A percentile compares a stretch with the other conserved stretches of the same genome.
phyloP scores from a whole-genome alignment of 1,140 invertebrate species.

The Cydia splendana region DNA sequence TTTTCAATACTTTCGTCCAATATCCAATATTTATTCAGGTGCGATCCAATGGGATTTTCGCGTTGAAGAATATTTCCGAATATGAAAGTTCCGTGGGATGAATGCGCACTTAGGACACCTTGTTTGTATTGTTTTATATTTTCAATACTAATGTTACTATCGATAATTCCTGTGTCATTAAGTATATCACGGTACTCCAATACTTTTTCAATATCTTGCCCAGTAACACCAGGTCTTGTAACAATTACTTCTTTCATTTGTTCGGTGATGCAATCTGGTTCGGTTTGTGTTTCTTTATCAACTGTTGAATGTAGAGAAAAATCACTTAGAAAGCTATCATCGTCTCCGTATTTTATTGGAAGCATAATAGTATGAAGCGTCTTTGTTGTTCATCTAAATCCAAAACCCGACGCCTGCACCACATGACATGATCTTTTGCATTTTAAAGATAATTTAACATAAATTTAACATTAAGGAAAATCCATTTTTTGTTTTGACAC shows the following conservation, averaged over 20 bases:
- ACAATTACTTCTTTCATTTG: neutral
- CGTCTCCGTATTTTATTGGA: neutral
- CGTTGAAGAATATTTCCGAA: neutral
- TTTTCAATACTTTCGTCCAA: conserved; percentile 1
- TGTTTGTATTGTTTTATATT: neutral
- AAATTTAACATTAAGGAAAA: neutral
- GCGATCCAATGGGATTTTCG: neutral
- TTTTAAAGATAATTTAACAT: neutral
- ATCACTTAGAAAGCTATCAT: neutral
- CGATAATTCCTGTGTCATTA: neutral
- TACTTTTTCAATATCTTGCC: neutral
- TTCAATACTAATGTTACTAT: neutral
- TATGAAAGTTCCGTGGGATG: neutral
- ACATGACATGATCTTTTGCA: neutral
- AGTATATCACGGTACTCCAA: neutral
- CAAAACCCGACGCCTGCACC: neutral
- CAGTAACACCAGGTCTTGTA: neutral
- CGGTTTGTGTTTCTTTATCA: neutral
- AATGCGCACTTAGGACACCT: neutral
- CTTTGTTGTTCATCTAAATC: neutral
- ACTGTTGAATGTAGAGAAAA: neutral
- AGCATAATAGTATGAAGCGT: neutral
- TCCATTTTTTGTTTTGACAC: conserved; percentile 14
- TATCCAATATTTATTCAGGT: neutral
- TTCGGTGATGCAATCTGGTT: neutral